Conservation (phyloP, 2,888 invertebrate species). For the Apotomis betuletana region DNA sequence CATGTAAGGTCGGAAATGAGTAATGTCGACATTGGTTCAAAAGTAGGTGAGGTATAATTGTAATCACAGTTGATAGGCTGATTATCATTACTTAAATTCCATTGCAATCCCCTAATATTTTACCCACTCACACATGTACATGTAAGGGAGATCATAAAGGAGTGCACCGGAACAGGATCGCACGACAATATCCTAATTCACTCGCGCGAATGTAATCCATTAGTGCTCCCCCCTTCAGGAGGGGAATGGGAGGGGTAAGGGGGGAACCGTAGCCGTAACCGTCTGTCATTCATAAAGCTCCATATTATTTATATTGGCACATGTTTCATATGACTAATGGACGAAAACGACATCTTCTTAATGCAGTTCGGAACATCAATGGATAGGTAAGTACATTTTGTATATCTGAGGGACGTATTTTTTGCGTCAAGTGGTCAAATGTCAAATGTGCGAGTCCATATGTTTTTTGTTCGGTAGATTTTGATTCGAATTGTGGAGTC, state of each 20-base stretch:
- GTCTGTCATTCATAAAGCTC: conserved; percentile 82
- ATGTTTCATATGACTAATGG: conserved; percentile 83
- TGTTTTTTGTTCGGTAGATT: conserved; percentile 6
- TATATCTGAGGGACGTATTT: conserved; percentile 14
- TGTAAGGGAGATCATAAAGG: conserved; percentile 67
- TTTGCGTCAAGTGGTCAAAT: conserved; percentile 4
- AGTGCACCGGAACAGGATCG: conserved; percentile 81
- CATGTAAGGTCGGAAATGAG: too few relatives aligned
- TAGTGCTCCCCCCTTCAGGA: conserved; percentile 64
- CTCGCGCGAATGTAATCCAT: conserved; percentile 83
- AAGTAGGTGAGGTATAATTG: not conserved
- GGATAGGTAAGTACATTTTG: conserved; percentile 18
- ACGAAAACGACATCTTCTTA: conserved; percentile 69
- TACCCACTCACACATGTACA: conserved; percentile 36
- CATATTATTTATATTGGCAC: conserved; percentile 83
- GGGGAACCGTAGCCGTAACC: conserved; percentile 55
- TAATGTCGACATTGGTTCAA: not conserved
- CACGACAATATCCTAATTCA: conserved; percentile 84
- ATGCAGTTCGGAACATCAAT: conserved; percentile 60
- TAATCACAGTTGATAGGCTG: conserved; percentile 15
- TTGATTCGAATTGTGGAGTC: not conserved
- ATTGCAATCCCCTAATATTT: conserved; percentile 34
- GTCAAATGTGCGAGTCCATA: not conserved
- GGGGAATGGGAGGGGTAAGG: conserved; percentile 20
- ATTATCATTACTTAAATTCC: conserved; percentile 13